Conservation (phyloP, 1,140 invertebrate genomes). For the Saccostrea glomerata region DNA sequence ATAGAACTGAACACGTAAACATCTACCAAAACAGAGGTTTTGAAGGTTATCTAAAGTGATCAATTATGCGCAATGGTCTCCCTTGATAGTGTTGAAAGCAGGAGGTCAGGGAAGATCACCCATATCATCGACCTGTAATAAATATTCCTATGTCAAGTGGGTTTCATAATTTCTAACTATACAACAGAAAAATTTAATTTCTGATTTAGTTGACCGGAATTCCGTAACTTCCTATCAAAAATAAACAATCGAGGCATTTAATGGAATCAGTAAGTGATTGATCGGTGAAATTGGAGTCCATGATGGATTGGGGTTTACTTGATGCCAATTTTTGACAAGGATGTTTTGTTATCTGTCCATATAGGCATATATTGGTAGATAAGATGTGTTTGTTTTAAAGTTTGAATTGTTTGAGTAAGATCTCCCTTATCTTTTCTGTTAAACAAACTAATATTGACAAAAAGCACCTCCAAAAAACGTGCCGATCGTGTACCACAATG, state of each 20-base stretch:
- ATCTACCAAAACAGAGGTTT: too few relatives aligned
- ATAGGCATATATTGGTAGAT: not conserved
- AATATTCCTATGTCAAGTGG: not conserved
- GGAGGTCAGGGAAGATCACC: not conserved
- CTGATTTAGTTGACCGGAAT: not conserved
- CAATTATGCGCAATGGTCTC: too few relatives aligned
- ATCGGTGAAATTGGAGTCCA: not conserved
- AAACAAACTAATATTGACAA: not conserved
- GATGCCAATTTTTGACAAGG: not conserved
- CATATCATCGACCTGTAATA: not conserved
- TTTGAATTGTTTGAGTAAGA: not conserved
- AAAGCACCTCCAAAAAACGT: not conserved
- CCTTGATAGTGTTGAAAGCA: too few relatives aligned
- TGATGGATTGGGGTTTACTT: not conserved
- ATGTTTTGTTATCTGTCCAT: not conserved
- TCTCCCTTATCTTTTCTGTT: not conserved
- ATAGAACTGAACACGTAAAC: too few relatives aligned
- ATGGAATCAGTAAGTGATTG: not conserved
- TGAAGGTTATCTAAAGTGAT: too few relatives aligned
- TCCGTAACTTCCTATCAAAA: not conserved
- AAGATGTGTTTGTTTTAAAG: not conserved
- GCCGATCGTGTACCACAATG: not conserved
- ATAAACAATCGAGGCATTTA: not conserved
- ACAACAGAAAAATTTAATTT: slow-evolving; percentile 15
- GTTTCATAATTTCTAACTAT: not conserved